Evolutionary conservation across 2,113 vertebrate species (phyloP).

Genomic region (Gavia stellata): DNA sequence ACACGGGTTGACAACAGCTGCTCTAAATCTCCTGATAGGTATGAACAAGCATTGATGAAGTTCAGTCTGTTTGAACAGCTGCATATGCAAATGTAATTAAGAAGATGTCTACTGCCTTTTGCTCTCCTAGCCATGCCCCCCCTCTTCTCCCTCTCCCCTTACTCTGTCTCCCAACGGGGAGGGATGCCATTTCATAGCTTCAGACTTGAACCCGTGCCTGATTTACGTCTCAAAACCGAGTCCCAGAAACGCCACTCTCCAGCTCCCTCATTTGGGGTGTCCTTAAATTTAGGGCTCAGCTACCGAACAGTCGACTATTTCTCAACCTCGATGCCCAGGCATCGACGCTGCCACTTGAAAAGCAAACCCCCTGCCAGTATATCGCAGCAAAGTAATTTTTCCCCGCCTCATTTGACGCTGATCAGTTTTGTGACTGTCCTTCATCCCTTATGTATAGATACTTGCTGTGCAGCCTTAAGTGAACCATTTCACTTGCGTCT

Average conservation of each 20-base stretch:
- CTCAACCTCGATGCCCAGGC: fast-evolving
- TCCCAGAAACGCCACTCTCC: background rate
- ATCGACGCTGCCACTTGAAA: fast-evolving
- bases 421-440: background rate
- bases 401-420: too few relatives aligned
- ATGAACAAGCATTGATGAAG: slow-evolving; percentile 21
- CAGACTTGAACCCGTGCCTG: background rate
- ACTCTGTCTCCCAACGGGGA: background rate
- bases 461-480: background rate
- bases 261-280: background rate
- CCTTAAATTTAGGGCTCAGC: background rate
- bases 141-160: background rate
- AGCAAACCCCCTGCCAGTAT: background rate
- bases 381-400: background rate
- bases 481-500: background rate
- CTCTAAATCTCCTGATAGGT: slow-evolving; percentile 20
- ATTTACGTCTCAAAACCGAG: background rate
- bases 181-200: background rate
- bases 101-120: background rate
- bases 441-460: background rate
- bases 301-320: background rate
- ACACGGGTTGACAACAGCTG: background rate
- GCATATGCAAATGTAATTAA: slow-evolving; percentile 65
- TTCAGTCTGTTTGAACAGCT: slow-evolving; percentile 63
- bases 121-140: background rate